Base-by-base conservation (phyloP, 2,888 invertebrate species). In the Pristionchus mayeri region DNA sequence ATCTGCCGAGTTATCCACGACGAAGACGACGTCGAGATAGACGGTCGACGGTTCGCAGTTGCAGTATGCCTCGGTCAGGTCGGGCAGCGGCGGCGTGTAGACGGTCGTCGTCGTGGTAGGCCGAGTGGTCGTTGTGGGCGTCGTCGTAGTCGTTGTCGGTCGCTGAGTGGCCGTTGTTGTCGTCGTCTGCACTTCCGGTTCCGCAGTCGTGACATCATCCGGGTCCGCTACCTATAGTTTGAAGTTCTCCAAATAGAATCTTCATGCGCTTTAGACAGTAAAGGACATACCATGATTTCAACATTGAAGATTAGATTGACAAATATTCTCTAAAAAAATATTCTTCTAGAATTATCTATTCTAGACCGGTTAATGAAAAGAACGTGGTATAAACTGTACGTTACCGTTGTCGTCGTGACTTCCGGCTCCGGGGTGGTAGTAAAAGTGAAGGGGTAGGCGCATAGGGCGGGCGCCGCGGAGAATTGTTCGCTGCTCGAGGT, bases 11-110 rank as follows among this genome's bases (percentile, higher is more conserved):
- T 50, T 50, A 11, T 78, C 76, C 21, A 50, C 30, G 16, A 78
- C 50, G 34, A 78, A 78, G 18, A 78, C 76, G 18, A 78, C 16
- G 21, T 78, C 76, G 50, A 78, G 76, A 50, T 78, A 78, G 1
- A 48, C 16, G 18, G 48, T 21, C 13, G 37, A 37, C 24, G 76
- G 48, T 1, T 76, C 24, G 50, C 76, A 78, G 0, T 48, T 34
- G 50, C 76, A 78, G 50, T 78, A 78, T 9, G 48, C 76, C 40
- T 48, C 48, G 50, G 24, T 78, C 27, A 78, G 30, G 50, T 78
- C 76, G 76, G 76, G 76, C 34, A 50, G 30, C 6, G 76, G 76
- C 3, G 76, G 40, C 0, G 40, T n/a, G 40, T 40, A 71, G 0
- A 13, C 11, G 3, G 71, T 71, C 0, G 71, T 71, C 9, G 40